Evolutionary conservation across 2,113 vertebrate genomes (phyloP).

Genomic region (Gymnocephalus cernua): DNA sequence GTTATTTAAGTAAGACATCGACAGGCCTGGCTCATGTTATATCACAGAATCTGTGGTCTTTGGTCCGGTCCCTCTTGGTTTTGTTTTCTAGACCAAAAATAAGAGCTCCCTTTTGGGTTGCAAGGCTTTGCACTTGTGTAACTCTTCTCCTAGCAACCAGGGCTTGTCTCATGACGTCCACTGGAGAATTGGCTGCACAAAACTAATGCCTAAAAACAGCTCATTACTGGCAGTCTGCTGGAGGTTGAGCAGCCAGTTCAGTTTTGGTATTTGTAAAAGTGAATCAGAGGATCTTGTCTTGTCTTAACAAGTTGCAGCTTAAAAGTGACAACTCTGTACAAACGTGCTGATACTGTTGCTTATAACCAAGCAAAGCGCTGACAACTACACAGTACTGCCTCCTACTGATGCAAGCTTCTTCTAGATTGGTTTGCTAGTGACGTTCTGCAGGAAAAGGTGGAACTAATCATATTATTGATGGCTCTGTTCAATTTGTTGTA

Average conservation of each 20-base stretch:
- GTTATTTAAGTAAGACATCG: too few species aligned
- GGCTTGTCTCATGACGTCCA: not conserved
- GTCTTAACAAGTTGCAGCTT: not conserved
- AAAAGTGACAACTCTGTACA: not conserved
- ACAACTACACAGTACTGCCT: not conserved
- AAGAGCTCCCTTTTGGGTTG: not conserved
- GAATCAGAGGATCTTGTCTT: not conserved
- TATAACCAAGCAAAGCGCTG: not conserved
- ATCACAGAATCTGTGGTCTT: not conserved
- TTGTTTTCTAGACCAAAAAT: not conserved
- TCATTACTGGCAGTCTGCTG: not conserved
- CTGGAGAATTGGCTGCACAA: not conserved
- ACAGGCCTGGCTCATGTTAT: not conserved
- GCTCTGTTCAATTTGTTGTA: not conserved
- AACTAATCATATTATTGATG: not conserved
- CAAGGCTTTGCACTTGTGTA: not conserved
- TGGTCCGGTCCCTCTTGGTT: not conserved
- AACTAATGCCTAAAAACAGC: slow-evolving; percentile 6
- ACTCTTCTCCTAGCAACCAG: slow-evolving; percentile 4
- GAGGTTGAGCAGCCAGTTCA: not conserved
- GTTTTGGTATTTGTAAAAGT: not conserved
- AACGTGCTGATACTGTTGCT: not conserved
- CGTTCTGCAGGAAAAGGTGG: not conserved
- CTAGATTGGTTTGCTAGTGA: not conserved
- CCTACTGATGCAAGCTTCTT: not conserved